Conservation (phyloP, 2,888 invertebrate species). For the Laspeyria flexula region DNA sequence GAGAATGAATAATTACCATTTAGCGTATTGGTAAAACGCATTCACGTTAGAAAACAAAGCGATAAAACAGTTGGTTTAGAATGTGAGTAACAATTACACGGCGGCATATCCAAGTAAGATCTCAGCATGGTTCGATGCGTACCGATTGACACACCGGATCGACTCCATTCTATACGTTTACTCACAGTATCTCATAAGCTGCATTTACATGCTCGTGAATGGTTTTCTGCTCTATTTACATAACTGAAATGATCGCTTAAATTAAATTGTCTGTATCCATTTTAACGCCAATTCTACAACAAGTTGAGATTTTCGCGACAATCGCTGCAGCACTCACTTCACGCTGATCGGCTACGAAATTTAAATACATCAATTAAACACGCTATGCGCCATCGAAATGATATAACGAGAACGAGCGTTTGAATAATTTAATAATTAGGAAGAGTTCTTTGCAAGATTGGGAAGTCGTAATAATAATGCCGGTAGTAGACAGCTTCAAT, state of each 20-base stretch:
- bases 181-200: constrained; percentile 70
- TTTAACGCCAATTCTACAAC: constrained; percentile 57
- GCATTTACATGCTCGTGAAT: constrained; percentile 66
- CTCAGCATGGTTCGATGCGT: constrained; percentile 66
- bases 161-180: constrained; percentile 58
- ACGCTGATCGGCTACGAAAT: constrained; percentile 60
- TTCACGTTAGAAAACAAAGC: constrained; percentile 46
- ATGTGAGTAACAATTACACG: constrained; percentile 63
- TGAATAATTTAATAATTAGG: constrained; percentile 72
- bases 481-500: constrained; percentile 73
- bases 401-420: constrained; percentile 55
- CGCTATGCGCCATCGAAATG: constrained; percentile 51
- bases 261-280: constrained; percentile 73
- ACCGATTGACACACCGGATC: constrained; percentile 43
- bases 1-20: constrained; percentile 25
- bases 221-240: constrained; percentile 78
- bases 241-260: constrained; percentile 72
- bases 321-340: constrained; percentile 46
- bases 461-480: constrained; percentile 74
- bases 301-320: constrained; percentile 55
- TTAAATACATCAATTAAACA: constrained; percentile 57
- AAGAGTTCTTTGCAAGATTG: constrained; percentile 67
- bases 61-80: constrained; percentile 57
- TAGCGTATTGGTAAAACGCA: constrained; percentile 40
- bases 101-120: constrained; percentile 63